Percentiles rank a stretch among this genome's conserved stretches.
Conservation (phyloP, 2,113 vertebrate species). For the Alces alces region DNA sequence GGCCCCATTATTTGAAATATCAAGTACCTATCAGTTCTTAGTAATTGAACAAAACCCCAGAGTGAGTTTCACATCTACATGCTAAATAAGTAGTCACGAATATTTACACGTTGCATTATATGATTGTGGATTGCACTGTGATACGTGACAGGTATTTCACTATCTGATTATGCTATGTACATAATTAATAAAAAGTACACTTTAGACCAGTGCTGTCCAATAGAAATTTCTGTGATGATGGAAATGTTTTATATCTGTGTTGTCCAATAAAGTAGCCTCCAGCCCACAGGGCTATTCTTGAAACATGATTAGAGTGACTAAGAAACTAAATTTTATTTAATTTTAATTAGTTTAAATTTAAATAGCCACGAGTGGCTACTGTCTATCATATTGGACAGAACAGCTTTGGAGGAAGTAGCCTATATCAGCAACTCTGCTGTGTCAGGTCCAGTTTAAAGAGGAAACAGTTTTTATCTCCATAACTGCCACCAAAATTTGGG, state of each 20-base stretch:
- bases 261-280: neutral
- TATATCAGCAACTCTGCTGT: neutral
- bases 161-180: neutral
- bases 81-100: neutral
- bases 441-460: neutral
- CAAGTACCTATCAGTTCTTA: neutral
- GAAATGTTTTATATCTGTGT: neutral
- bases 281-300: neutral
- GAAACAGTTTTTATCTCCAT: neutral
- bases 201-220: neutral
- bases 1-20: neutral
- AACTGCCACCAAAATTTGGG: neutral
- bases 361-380: neutral
- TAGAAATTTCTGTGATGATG: neutral
- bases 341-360: neutral
- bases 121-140: neutral
- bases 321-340: neutral
- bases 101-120: neutral
- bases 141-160: neutral
- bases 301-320: neutral
- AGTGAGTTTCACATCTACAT: neutral
- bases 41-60: neutral
- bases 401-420: neutral
- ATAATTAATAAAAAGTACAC: neutral
- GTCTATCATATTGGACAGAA: neutral